Percentiles rank a stretch among this genome's conserved stretches.
Conservation (phyloP, 2,113 vertebrate species). For the Hypanus sabinus region DNA sequence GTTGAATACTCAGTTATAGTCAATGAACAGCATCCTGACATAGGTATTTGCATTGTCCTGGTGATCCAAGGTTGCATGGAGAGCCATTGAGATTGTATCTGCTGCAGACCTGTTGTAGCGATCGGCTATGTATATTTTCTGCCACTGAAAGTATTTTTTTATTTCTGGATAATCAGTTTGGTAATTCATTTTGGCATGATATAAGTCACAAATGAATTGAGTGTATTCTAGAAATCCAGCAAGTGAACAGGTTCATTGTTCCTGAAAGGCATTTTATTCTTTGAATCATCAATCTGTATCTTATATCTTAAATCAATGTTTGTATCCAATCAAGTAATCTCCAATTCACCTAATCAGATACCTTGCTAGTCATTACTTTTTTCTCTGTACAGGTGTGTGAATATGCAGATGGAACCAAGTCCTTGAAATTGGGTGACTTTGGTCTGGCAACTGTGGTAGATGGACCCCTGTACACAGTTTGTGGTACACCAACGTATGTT, state of each 20-base stretch:
- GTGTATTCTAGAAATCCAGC: not conserved
- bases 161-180: constrained; percentile 9
- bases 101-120: too few relatives aligned
- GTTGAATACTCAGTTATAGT: too few relatives aligned
- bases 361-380: not conserved
- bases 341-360: not conserved
- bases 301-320: not conserved
- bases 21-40: too few relatives aligned
- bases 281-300: not conserved
- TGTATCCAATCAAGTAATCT: not conserved
- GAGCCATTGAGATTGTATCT: too few relatives aligned
- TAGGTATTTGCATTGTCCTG: too few relatives aligned
- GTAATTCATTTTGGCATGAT: not conserved
- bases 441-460: constrained; percentile 91
- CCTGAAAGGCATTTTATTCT: not conserved
- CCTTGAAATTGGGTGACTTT: constrained; percentile 91
- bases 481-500: constrained; percentile 92
- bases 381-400: constrained; percentile 74
- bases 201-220: not conserved
- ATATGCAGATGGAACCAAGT: constrained; percentile 80
- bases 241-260: not conserved
- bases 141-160: not conserved
- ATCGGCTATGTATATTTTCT: not conserved
- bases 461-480: constrained; percentile 84
- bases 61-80: too few relatives aligned